phyloP scores from a whole-genome alignment of 2,113 vertebrate species.

The Cryptomyrus ogoouensis region DNA sequence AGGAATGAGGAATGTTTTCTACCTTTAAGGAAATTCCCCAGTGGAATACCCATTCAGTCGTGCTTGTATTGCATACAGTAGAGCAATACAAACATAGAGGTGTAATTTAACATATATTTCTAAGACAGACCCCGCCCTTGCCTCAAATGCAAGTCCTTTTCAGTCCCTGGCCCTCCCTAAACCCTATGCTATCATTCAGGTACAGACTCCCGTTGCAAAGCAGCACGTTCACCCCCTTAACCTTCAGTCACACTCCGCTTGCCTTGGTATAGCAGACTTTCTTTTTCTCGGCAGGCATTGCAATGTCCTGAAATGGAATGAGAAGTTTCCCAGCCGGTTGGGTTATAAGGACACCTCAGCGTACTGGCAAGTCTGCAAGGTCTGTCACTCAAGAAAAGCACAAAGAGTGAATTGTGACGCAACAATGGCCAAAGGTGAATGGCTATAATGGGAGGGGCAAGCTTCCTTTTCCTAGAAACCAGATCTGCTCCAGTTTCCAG shows the following conservation, averaged over 20 bases:
- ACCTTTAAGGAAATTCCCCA: neutral
- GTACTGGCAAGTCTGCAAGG: neutral
- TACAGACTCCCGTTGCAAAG: neutral
- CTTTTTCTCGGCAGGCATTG: neutral
- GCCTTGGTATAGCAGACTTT: neutral
- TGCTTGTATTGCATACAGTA: neutral
- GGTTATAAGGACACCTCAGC: neutral
- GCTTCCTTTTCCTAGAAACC: neutral
- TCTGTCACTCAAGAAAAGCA: neutral
- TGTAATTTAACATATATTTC: neutral
- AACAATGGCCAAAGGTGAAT: neutral
- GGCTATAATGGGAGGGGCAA: neutral
- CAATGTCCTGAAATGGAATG: neutral
- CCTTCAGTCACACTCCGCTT: neutral
- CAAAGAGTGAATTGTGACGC: neutral
- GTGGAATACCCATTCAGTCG: neutral
- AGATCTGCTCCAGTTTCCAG: neutral
- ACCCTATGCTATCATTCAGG: neutral
- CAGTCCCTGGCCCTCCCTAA: neutral
- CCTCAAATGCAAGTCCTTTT: neutral
- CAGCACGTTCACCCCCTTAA: neutral
- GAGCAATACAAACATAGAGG: neutral
- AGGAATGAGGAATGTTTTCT: neutral
- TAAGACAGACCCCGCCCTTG: neutral
- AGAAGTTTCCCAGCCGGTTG: neutral